Base-by-base conservation (phyloP, 2,888 invertebrate species). In the Torymus aiolomorphi region DNA sequence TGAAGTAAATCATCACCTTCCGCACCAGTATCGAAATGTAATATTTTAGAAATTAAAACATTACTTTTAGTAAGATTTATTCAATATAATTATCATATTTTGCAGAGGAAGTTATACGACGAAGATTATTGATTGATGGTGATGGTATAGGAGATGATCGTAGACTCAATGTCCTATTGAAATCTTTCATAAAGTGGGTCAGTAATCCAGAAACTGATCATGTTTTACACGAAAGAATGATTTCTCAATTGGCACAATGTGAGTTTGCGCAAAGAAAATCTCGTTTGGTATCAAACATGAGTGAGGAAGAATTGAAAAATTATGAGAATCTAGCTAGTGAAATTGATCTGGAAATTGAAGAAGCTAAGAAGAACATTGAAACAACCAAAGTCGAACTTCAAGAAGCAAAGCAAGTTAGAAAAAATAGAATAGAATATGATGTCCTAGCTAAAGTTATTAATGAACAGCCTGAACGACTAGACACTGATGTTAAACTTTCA, bases 101-200 rank as follows among this genome's bases (percentile, higher is more conserved):
- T 78, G 16, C 89, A 97, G 99, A 99, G 91, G 98, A 98, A 89
- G 96, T 98, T 61, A 97, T 98, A 81, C 94, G 96, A 84, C 93
- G 97, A 84, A 93, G 98, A 82, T 92, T 99, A 57, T 91, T 98
- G 51, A 97, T 98, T 86, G 99, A 99, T 89, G 99, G 98, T 16
- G 98, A 99, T 92, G 98, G 98, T 10, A 97, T 97, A 12, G 98
- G 98, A 20, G 99, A 99, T 88, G 98, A 99, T 88, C 93, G 98
- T 78, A 92, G 97, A 78, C 92, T 98, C 20, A 97, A 96, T 88
- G 94, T 95, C 76, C 91, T 98, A 18, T 91, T 97, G 12, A 97
- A 97, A 91, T 95, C 95, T 24, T 93, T 96, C 80, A 93, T 95
- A 63, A 96, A 96, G 91, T 96, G 95, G 95, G 94, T 94, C 76